Base-by-base conservation (phyloP, 2,113 vertebrate genomes). In the Sturnus vulgaris region DNA sequence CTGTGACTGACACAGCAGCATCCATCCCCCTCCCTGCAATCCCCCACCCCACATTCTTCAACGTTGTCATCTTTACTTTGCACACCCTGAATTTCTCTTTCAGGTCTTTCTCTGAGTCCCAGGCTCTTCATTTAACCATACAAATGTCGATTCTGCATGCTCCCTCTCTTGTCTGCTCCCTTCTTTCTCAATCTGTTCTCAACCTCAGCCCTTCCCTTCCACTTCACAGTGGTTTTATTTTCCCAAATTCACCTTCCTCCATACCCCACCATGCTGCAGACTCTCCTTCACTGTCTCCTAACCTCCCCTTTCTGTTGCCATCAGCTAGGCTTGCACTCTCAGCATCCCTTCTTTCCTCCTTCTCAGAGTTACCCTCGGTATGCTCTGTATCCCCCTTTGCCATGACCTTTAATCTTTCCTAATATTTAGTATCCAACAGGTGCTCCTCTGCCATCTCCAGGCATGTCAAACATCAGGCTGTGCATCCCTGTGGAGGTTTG, bases 61-160 rank as follows among this genome's bases (percentile, higher is more conserved):
- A 2, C 0, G 0, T 39, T 76, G 21, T 10, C 16, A 11, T 75
- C 49, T 72, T 39, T 39, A 44, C 44, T 64, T 39, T 72, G 30
- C 22, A 76, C 21, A 33, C 3, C 18, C 30, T 59, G 59, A 33
- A 44, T 79, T 94, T 88, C 24, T 42, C 9, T 63, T 40, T 3
- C 4, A 25, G 35, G 5, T 63, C 16, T 60, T 61, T 9, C 27
- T 61, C 47, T 31, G 52, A 79, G 39, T 53, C 16, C 18, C 30
- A 68, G 60, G 14, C 18, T 71, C 79, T 84, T 75, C 31, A 27
- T 39, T 82, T 30, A 68, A 18, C 39, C 49, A 42, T 15, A 17
- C 15, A 77, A 83, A 47, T 2, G 14, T 59, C 7, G 7, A 25
- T 10, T 59, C 76, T 37, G 24, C 71, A 70, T 7, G 4, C 19